These are phyloP conservation scores for Dastarcus helophoroides DNA, from an alignment of 2,888 invertebrate genomes.

Conservation along the genomic window DNA sequence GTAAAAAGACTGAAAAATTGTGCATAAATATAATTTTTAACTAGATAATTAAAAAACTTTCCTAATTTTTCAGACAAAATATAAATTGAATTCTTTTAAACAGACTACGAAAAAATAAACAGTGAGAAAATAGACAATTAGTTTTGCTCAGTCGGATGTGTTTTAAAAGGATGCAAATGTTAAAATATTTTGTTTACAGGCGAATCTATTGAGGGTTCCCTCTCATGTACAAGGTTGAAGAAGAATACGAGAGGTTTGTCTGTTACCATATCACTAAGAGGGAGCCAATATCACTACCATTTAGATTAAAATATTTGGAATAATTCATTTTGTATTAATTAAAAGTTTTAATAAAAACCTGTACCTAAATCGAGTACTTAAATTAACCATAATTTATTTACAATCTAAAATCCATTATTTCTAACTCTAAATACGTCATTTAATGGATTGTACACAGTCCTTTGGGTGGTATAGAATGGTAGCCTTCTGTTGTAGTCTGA, in stretches of 20 bases:
- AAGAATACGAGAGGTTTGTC: slow-evolving; percentile 65
- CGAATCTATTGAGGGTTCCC: slow-evolving; percentile 49
- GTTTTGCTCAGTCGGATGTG: too few species aligned
- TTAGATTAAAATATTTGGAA: slow-evolving; percentile 50
- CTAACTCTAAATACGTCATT: slow-evolving; percentile 44
- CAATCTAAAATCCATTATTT: slow-evolving; percentile 28
- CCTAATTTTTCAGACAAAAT: too few species aligned
- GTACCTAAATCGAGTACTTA: slow-evolving; percentile 19
- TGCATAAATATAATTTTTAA: too few species aligned
- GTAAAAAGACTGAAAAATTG: too few species aligned
- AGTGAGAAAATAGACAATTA: too few species aligned
- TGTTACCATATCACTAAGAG: slow-evolving; percentile 54
- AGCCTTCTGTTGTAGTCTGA: slow-evolving; percentile 36
- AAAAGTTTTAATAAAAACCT: slow-evolving; percentile 22
- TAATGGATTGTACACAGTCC: slow-evolving; percentile 40
- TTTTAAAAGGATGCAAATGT: too few species aligned
- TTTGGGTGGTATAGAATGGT: slow-evolving; percentile 30
- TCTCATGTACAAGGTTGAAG: slow-evolving; percentile 61
- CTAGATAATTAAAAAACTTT: too few species aligned
- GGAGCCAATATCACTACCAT: slow-evolving; percentile 49
- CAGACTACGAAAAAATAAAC: too few species aligned
- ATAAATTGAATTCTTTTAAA: too few species aligned
- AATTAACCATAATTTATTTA: slow-evolving; percentile 24
- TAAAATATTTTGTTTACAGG: slow-evolving; percentile 38
- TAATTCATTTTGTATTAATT: slow-evolving; percentile 16